Evolutionary conservation across 2,113 vertebrate genomes (phyloP).

Genomic region (Sarotherodon lohbergeri): DNA sequence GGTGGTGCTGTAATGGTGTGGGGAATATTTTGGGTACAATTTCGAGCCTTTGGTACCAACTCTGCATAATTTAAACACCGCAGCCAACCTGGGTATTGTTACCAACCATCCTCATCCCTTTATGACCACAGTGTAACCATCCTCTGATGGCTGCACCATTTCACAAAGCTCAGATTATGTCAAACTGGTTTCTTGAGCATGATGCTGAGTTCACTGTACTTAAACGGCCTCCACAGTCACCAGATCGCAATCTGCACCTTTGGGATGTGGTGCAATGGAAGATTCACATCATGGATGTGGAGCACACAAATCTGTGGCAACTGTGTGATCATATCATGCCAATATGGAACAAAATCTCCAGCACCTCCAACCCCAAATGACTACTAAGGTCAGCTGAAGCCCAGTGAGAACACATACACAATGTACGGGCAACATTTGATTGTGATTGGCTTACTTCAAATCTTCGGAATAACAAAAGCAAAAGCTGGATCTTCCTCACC

Average conservation of each 20-base stretch:
- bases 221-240: not conserved
- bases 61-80: not conserved
- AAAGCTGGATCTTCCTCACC: not conserved
- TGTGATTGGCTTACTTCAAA: not conserved
- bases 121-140: not conserved
- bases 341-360: not conserved
- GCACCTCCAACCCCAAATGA: not conserved
- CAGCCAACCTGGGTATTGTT: not conserved
- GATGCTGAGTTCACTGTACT: not conserved
- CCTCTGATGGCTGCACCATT: not conserved
- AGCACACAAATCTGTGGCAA: not conserved
- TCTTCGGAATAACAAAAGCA: not conserved
- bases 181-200: not conserved
- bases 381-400: not conserved
- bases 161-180: not conserved
- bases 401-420: not conserved
- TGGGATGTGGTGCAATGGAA: not conserved
- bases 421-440: fast-evolving
- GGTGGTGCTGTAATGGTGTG: not conserved
- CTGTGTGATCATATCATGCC: not conserved
- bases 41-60: not conserved
- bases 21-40: not conserved
- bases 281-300: not conserved
- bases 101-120: not conserved
- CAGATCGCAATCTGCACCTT: not conserved